phyloP scores from a whole-genome alignment of 2,888 invertebrate genomes.

The Siphonodentalium dalli region DNA sequence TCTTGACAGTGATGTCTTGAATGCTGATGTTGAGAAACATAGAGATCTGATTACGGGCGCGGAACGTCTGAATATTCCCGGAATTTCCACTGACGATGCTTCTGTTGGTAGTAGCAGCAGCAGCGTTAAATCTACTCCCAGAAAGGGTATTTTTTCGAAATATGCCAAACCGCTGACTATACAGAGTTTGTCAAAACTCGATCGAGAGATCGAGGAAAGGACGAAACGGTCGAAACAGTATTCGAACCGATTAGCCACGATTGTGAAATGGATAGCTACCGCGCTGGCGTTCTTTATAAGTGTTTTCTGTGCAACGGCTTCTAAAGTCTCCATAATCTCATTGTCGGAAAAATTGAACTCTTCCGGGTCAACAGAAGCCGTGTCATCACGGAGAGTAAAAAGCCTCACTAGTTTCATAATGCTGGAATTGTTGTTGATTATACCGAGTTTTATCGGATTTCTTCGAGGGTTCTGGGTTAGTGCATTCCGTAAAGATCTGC shows the following conservation, averaged over 20 bases:
- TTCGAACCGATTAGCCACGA: too few species aligned
- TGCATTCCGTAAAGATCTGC: constrained; percentile 34
- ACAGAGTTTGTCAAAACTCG: constrained; percentile 24
- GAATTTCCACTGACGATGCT: too few species aligned
- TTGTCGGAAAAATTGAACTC: constrained; percentile 25
- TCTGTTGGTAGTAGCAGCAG: too few species aligned
- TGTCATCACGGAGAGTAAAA: background rate
- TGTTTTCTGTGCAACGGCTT: constrained; percentile 23
- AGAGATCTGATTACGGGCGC: too few species aligned
- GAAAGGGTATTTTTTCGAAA: too few species aligned
- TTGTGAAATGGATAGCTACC: constrained; percentile 40
- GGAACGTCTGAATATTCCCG: too few species aligned
- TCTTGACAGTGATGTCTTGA: too few species aligned
- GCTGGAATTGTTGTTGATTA: constrained; percentile 28
- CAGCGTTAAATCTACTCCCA: too few species aligned
- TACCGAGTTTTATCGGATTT: constrained; percentile 38
- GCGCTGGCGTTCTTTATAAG: constrained; percentile 23
- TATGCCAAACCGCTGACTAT: too few species aligned
- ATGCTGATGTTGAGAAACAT: too few species aligned
- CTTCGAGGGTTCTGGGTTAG: constrained; percentile 38
- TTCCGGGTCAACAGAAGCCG: background rate
- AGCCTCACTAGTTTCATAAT: constrained; percentile 26
- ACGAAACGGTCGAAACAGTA: constrained; percentile 25
- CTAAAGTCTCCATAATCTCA: constrained; percentile 32
- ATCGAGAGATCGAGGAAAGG: constrained; percentile 10